Percentiles rank a stretch among this genome's conserved stretches.
phyloP scores from a whole-genome alignment of 2,797 vertebrate genomes.

The Oryzias sinensis region DNA sequence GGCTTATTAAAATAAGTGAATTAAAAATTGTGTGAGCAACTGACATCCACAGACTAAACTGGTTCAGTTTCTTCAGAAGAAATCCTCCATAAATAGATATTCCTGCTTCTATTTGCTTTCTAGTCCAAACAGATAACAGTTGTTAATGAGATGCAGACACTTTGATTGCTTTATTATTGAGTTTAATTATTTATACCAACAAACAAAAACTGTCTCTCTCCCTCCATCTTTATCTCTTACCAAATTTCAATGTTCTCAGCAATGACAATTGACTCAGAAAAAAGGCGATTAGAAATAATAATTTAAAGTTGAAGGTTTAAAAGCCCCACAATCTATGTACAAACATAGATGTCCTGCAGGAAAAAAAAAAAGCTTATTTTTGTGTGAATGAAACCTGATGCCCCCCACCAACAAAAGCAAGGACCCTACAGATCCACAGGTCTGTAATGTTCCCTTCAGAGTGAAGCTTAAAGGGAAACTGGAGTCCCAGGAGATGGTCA shows the following conservation, averaged over 20 bases:
- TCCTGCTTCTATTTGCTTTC: too few relatives aligned
- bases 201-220: slow-evolving; percentile 82
- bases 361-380: slow-evolving; percentile 11
- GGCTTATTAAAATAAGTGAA: too few relatives aligned
- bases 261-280: slow-evolving; percentile 32
- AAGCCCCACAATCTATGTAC: slow-evolving; percentile 34
- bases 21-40: too few relatives aligned
- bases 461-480: slow-evolving; percentile 65
- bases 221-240: slow-evolving; percentile 68
- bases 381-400: slow-evolving; percentile 44
- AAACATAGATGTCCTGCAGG: slow-evolving; percentile 52
- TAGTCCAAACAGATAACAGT: slow-evolving; percentile 19
- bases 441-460: slow-evolving; percentile 76
- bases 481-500: slow-evolving; percentile 53
- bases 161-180: slow-evolving; percentile 87
- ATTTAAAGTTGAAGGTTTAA: slow-evolving; percentile 29
- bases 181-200: slow-evolving; percentile 88
- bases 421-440: slow-evolving; percentile 54
- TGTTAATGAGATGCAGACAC: slow-evolving; percentile 54
- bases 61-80: too few relatives aligned
- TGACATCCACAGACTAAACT: too few relatives aligned
- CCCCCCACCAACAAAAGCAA: slow-evolving; percentile 27
- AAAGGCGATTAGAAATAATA: slow-evolving; percentile 49
- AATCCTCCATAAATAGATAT: too few relatives aligned
- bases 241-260: slow-evolving; percentile 59